Percentiles rank a stretch among this genome's conserved stretches.
These are phyloP conservation scores for Crossaster papposus DNA, from an alignment of 53 echinoderm and acorn worm species.

Conservation along the genomic window DNA sequence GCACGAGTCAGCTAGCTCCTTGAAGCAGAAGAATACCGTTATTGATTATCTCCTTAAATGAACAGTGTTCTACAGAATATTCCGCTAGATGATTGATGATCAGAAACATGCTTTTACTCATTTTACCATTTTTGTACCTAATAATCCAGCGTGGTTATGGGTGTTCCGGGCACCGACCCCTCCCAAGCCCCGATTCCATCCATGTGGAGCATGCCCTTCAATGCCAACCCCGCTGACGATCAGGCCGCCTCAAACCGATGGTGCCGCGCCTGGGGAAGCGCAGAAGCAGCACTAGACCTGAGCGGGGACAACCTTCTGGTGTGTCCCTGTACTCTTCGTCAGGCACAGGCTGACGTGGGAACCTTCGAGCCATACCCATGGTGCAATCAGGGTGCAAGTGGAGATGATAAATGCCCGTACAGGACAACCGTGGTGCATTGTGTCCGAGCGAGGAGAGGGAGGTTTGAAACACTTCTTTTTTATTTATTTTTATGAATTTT, in stretches of 20 bases:
- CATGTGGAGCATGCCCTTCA: conserved; percentile 90
- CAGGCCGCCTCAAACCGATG: conserved; percentile 36
- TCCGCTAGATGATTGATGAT: too few relatives aligned
- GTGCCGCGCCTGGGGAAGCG: conserved; percentile 70
- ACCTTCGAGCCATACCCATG: conserved; percentile 70
- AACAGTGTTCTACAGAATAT: too few relatives aligned
- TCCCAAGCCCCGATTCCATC: conserved; percentile 68
- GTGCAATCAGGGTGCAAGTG: conserved; percentile 53
- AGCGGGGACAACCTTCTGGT: conserved; percentile 56
- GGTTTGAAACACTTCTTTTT: conserved; percentile 45
- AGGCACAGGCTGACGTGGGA: conserved; percentile 76
- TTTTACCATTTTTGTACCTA: not conserved
- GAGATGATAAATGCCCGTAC: conserved; percentile 52
- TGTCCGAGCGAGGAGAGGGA: conserved; percentile 74
- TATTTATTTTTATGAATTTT: too few relatives aligned
- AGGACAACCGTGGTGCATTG: conserved; percentile 72
- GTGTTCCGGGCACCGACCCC: conserved; percentile 1
- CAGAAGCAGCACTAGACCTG: conserved; percentile 32
- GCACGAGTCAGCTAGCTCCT: too few relatives aligned
- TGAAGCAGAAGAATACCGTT: too few relatives aligned
- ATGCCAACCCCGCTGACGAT: conserved; percentile 69
- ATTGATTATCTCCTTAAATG: too few relatives aligned
- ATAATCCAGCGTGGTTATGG: conserved; percentile 21
- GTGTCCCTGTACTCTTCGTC: conserved; percentile 81
- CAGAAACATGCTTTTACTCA: not conserved